Conservation (phyloP, 2,113 vertebrate species). For the Silurus asotus region DNA sequence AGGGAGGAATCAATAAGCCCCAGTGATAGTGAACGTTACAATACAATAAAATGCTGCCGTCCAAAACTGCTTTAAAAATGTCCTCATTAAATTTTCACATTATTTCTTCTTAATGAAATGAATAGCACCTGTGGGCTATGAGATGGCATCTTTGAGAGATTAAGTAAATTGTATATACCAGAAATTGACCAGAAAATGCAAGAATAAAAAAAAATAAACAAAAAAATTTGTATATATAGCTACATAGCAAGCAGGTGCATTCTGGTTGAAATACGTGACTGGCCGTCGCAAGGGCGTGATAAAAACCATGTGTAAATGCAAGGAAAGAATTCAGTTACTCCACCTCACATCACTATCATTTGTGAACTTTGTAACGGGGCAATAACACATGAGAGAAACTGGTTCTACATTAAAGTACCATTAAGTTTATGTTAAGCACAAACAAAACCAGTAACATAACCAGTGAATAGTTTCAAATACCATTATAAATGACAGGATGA, state of each 20-base stretch:
- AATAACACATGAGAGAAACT: slow-evolving; percentile 16
- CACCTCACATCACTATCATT: slow-evolving; percentile 43
- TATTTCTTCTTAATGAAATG: neutral
- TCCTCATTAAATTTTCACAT: neutral
- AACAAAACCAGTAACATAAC: slow-evolving; percentile 37
- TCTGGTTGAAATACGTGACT: neutral
- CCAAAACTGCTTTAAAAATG: slow-evolving; percentile 5
- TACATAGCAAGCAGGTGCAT: neutral
- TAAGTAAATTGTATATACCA: neutral
- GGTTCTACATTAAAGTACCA: slow-evolving; percentile 17
- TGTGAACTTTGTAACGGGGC: slow-evolving; percentile 16
- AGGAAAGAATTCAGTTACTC: slow-evolving; percentile 28
- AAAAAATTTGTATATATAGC: neutral
- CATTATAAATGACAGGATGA: slow-evolving; percentile 13
- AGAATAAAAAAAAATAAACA: neutral
- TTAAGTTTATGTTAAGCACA: slow-evolving; percentile 36
- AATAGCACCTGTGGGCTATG: neutral
- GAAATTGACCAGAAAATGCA: too few species aligned
- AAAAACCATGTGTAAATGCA: slow-evolving; percentile 35
- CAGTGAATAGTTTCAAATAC: slow-evolving; percentile 33
- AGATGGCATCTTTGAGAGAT: neutral
- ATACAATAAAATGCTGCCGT: neutral
- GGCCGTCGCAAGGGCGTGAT: neutral
- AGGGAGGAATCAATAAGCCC: slow-evolving; percentile 13
- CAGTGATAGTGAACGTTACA: neutral